These are phyloP conservation scores for Danio choprae DNA, from an alignment of 2,797 vertebrate species.

Conservation along the genomic window DNA sequence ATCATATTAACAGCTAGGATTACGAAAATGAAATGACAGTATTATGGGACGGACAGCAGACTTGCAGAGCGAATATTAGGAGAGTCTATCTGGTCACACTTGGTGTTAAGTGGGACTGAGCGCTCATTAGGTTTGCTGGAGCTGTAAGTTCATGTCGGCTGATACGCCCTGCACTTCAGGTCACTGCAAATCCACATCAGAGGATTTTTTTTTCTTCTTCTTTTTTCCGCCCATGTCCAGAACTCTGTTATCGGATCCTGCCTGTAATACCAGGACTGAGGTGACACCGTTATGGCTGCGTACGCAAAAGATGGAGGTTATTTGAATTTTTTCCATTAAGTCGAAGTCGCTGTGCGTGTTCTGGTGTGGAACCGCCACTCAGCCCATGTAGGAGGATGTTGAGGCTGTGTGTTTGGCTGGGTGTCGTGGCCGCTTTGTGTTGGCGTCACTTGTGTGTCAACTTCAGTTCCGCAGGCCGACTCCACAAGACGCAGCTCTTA, in stretches of 20 bases:
- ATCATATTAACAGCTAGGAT: conserved; percentile 81
- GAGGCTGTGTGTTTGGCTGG: conserved; percentile 48
- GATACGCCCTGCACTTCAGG: conserved; percentile 71
- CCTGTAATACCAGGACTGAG: conserved; percentile 65
- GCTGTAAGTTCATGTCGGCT: conserved; percentile 74
- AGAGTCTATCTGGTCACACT: conserved; percentile 77
- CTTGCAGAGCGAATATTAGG: conserved; percentile 78
- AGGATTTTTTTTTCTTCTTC: conserved; percentile 67
- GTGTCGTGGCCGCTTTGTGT: conserved; percentile 58
- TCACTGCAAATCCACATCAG: conserved; percentile 68
- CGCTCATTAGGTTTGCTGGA: conserved; percentile 78
- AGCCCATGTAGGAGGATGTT: conserved; percentile 56
- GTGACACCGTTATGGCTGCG: conserved; percentile 68
- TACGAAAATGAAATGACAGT: conserved; percentile 79
- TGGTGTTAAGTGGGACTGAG: conserved; percentile 80
- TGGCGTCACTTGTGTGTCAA: conserved; percentile 62
- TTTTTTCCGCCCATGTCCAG: conserved; percentile 50
- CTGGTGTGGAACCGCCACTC: conserved; percentile 70
- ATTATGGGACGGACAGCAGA: conserved; percentile 76
- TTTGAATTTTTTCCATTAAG: conserved; percentile 76
- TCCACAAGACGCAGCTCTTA: conserved; percentile 58
- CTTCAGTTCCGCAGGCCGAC: conserved; percentile 59
- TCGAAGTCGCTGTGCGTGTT: conserved; percentile 64
- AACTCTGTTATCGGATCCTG: conserved; percentile 76
- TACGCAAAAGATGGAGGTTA: conserved; percentile 66